Evolutionary conservation across 2,797 vertebrate genomes (phyloP), one percentile per base, ranked within the genome.

Genomic region (Aselliscus stoliczkanus): DNA sequence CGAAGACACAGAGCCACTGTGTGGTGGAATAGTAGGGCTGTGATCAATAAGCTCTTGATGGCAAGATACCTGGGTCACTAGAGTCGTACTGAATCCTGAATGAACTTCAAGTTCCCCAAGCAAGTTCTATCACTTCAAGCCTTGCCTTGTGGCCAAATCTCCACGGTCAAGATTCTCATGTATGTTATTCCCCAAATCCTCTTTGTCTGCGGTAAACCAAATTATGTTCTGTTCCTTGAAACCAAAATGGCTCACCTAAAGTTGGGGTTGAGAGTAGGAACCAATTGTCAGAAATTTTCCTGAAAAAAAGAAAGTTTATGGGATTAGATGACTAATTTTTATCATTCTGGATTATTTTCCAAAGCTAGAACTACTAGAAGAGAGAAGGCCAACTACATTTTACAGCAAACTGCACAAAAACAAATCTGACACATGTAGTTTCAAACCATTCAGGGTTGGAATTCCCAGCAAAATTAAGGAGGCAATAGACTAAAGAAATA

Each of bases 381-480:
- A 84, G 42, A 80, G 73, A 84, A 80, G 65, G 17, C 15, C 44
- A 50, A 42, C 17, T 70, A 50, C 50, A 47, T 93, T 95, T 96
- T 95, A 88, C 42, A 94, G 34, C 21, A 82, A 77, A 90, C 77
- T 73, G 90, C 21, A 70, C 14, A 84, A 79, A 81, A 89, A 50
- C 67, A 87, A 93, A 88, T 80, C 47, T 84, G 67, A 92, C 31
- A 89, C 20, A 67, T 85, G 88, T 79, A 47, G 69, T 97, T 96
- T 94, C 75, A 86, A 93, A 88, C 72, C 76, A 82, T 52, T 62
- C 50, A 67, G 60, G 92, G n/a, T 90, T 50, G 75, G 72, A 94
- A 65, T 92, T 97, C 92, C 64, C 14, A 82, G 54, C 37, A 85
- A 90, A 96, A 97, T 94, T 94, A 90, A 93, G 60, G n/a, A 83